A percentile compares a stretch with the other conserved stretches of the same genome.
Evolutionary conservation across 2,113 vertebrate genomes (phyloP).

Genomic region (Eidolon helvum): DNA sequence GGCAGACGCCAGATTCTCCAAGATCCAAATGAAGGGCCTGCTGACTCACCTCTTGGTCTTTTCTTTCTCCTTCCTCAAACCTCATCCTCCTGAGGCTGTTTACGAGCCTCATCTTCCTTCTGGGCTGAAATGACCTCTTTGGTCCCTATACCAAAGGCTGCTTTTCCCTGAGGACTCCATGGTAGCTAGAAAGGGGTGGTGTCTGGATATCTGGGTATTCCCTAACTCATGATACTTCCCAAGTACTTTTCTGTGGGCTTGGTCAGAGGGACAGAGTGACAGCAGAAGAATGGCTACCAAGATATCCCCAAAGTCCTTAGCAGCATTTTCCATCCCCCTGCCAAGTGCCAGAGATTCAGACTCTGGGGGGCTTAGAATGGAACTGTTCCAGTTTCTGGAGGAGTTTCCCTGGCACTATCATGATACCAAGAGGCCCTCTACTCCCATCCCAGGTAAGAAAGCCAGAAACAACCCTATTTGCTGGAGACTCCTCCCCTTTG

Average conservation of each 20-base stretch:
- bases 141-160: not conserved
- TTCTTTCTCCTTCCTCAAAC: not conserved
- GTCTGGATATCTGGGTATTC: not conserved
- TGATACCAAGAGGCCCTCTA: not conserved
- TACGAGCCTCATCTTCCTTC: not conserved
- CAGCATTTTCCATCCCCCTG: not conserved
- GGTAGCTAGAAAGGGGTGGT: not conserved
- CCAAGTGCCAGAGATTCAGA: not conserved
- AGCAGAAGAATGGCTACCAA: not conserved
- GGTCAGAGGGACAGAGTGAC: not conserved
- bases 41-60: not conserved
- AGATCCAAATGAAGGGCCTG: not conserved
- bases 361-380: not conserved
- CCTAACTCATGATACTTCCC: not conserved
- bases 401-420: not conserved
- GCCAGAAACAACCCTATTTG: not conserved
- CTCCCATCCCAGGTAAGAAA: not conserved
- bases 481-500: not conserved
- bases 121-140: not conserved
- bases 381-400: not conserved
- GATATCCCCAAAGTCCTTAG: not conserved
- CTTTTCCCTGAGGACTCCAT: not conserved
- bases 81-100: not conserved
- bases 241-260: not conserved
- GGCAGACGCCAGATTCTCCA: not conserved